Conservation (phyloP, 2,888 invertebrate species). For the Pachycephus smyrnensis region DNA sequence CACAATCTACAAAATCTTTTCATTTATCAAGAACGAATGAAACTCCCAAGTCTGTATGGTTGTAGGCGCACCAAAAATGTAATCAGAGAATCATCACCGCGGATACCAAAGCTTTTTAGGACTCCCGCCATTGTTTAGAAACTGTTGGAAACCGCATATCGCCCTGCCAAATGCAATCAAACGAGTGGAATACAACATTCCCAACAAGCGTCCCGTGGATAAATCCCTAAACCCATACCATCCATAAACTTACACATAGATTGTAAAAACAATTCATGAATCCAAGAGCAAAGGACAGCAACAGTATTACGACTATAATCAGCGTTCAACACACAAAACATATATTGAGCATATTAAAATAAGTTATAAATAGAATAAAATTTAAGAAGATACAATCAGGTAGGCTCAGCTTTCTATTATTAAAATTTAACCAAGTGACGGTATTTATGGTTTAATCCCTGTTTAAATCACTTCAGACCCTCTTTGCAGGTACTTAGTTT, state of each 20-base stretch:
- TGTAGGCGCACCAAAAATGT: conserved; percentile 48
- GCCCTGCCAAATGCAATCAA: background rate
- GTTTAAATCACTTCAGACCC: background rate
- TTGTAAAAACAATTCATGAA: too few relatives aligned
- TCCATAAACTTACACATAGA: background rate
- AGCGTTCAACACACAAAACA: background rate
- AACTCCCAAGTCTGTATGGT: background rate
- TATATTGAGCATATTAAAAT: background rate
- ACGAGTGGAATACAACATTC: background rate
- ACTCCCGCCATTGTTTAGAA: conserved; percentile 48
- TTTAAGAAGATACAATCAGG: background rate
- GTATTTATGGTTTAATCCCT: background rate
- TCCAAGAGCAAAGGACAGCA: background rate
- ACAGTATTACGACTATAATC: background rate
- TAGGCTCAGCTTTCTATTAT: background rate
- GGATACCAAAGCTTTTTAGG: conserved; percentile 41
- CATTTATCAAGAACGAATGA: background rate
- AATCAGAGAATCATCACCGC: conserved; percentile 39
- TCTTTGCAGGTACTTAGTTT: background rate
- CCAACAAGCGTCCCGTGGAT: background rate
- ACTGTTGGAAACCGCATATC: conserved; percentile 11
- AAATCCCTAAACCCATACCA: background rate
- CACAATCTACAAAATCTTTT: conserved; percentile 45
- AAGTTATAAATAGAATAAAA: background rate
- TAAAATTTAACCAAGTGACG: background rate